A percentile compares a stretch with the other conserved stretches of the same genome.
Evolutionary conservation across 2,797 vertebrate genomes (phyloP).

Genomic region (Holocentrus rufus): DNA sequence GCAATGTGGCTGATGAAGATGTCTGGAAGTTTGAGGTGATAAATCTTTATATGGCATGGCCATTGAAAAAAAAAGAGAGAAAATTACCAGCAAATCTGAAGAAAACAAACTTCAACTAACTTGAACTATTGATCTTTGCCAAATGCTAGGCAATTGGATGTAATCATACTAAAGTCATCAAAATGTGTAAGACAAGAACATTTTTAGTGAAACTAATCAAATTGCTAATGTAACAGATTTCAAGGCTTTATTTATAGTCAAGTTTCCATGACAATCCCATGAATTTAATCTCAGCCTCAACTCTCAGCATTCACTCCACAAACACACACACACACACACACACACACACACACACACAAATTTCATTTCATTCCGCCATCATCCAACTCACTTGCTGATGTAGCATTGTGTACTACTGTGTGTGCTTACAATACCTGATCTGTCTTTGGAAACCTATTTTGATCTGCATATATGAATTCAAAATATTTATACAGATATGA

Average conservation of each 20-base stretch:
- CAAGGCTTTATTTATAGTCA: conserved; percentile 7
- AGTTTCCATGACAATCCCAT: conserved; percentile 33
- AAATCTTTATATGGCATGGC: background rate
- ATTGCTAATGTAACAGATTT: conserved; percentile 4
- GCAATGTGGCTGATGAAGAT: background rate
- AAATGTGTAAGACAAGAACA: conserved; percentile 1
- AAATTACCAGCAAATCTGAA: conserved; percentile 7
- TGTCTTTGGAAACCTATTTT: conserved; percentile 50
- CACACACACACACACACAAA: conserved; percentile 13
- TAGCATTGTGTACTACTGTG: conserved; percentile 37
- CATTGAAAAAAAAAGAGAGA: background rate
- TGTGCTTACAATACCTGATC: conserved; percentile 46
- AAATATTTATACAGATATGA: conserved; percentile 67
- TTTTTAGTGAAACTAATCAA: too few species aligned
- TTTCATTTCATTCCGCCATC: conserved; percentile 25
- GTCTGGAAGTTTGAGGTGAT: background rate
- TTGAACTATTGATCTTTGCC: background rate
- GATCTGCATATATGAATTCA: conserved; percentile 53
- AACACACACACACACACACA: conserved; percentile 8
- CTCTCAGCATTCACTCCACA: background rate
- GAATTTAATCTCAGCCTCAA: background rate
- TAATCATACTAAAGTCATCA: background rate
- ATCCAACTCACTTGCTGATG: conserved; percentile 31
- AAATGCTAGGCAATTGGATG: background rate
- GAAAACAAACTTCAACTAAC: background rate